phyloP scores from a whole-genome alignment of 1,140 invertebrate species.

The Maniola jurtina region DNA sequence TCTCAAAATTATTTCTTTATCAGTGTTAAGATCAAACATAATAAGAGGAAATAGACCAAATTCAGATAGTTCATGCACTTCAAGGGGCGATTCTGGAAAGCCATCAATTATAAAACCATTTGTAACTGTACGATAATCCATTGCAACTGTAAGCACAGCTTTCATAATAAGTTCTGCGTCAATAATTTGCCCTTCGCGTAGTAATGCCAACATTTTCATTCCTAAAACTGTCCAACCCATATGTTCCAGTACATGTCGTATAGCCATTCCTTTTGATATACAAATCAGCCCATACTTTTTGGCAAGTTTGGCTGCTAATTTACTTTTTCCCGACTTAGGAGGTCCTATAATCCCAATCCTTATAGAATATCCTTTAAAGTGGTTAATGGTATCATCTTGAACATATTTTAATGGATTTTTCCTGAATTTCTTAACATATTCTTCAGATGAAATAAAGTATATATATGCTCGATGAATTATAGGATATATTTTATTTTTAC shows the following conservation, averaged over 20 bases:
- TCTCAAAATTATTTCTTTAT: constrained; percentile 50
- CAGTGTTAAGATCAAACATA: constrained; percentile 74
- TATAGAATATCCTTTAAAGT: constrained; percentile 79
- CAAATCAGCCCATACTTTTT: constrained; percentile 74
- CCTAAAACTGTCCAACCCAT: constrained; percentile 73
- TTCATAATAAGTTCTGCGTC: constrained; percentile 65
- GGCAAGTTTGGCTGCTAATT: constrained; percentile 79
- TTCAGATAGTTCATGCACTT: constrained; percentile 70
- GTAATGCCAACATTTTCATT: constrained; percentile 46
- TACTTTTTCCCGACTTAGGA: constrained; percentile 91
- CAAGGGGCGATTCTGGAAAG: constrained; percentile 74
- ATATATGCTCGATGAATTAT: constrained; percentile 79
- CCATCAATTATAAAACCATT: constrained; percentile 81
- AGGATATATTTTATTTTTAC: constrained; percentile 69
- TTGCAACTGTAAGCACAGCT: constrained; percentile 72
- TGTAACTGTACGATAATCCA: constrained; percentile 65
- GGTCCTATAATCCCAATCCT: constrained; percentile 90
- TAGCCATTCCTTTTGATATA: constrained; percentile 73
- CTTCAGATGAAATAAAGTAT: constrained; percentile 78
- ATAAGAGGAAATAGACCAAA: constrained; percentile 77
- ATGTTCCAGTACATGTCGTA: constrained; percentile 72
- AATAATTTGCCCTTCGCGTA: constrained; percentile 64
- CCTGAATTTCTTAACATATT: constrained; percentile 73
- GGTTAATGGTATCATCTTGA: constrained; percentile 45
- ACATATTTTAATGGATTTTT: constrained; percentile 79